A percentile compares a stretch with the other conserved stretches of the same genome.
Conservation (phyloP, 2,888 invertebrate species). For the Netelia melanura region DNA sequence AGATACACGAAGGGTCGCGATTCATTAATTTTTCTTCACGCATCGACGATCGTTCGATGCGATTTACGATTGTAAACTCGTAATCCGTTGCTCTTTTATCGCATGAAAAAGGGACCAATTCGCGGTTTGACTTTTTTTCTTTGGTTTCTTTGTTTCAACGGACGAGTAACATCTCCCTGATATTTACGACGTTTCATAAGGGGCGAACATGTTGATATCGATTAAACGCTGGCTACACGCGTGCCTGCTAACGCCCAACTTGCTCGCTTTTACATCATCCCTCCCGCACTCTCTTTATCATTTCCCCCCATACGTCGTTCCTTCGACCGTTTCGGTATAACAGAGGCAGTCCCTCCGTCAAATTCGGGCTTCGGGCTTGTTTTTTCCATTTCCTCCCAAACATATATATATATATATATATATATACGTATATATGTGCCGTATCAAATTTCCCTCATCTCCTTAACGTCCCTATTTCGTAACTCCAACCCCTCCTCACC, state of each 20-base stretch:
- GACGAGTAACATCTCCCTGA: neutral
- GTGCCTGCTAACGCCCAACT: conserved; percentile 49
- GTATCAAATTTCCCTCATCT: conserved; percentile 45
- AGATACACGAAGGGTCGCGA: no score
- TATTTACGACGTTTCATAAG: conserved; percentile 17
- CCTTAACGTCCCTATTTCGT: conserved; percentile 21
- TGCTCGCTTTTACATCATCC: neutral
- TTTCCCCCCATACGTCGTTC: neutral
- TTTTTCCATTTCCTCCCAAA: conserved; percentile 2
- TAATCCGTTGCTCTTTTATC: no score
- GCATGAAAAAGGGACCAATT: no score
- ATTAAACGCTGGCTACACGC: conserved; percentile 50
- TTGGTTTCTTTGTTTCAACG: neutral
- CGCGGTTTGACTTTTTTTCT: neutral
- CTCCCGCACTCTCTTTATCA: neutral
- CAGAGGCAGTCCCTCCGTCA: neutral
- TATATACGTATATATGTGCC: neutral
- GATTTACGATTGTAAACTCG: no score
- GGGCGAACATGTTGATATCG: conserved; percentile 40
- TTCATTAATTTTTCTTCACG: no score
- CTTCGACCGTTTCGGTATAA: neutral
- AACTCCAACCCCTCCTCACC: neutral
- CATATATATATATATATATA: neutral
- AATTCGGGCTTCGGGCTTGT: neutral
- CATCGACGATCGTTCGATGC: no score